Base-by-base conservation (phyloP, 2,797 vertebrate genomes). In the Diplodus puntazzo region DNA sequence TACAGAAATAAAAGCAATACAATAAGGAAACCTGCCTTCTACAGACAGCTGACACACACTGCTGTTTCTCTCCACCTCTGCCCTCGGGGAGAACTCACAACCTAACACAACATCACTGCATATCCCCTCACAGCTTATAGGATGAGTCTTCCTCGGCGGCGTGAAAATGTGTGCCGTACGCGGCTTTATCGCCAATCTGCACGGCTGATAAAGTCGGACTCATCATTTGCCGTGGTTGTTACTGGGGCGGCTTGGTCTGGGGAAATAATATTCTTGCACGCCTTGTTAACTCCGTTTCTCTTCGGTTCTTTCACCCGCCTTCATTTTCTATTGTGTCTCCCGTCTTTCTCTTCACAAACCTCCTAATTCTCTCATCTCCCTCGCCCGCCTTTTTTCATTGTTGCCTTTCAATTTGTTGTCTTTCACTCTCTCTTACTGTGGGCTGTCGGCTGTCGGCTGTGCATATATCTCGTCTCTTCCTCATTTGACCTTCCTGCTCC, bases 171-270 rank as follows among this genome's bases (percentile, higher is more conserved):
- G 57, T 2, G 2, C 49, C 48, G 43, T 58, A 54, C 68, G 30
- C 17, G 58, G 60, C 53, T 78, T 84, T 74, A 83, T 79, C 64
- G 64, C 73, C 70, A 75, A 84, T 86, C 85, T 87, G 64, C 77
- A 78, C 16, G 52, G 76, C 83, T 71, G 80, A 87, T 85, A 62
- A 87, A 87, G 64, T 78, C 43, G 14, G 73, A 79, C 67, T 83
- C 79, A 77, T 90, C 82, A 87, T 83, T 88, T 86, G 84, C 74
- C 53, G 61, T 68, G 77, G 79, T 80, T 87, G 75, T 80, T 83
- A 80, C 58, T 45, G 63, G 3, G 61, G 61, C 77, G 73, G 79
- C 77, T 75, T 43, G 76, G 72, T 76, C 72, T 69, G 57, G 77
- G 75, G 83, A 85, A 87, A 84, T 85, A 84, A 89, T 87, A 84